These are phyloP conservation scores for Hypocryptadius cinnamomeus DNA, from an alignment of 2,113 vertebrate species.

Conservation along the genomic window DNA sequence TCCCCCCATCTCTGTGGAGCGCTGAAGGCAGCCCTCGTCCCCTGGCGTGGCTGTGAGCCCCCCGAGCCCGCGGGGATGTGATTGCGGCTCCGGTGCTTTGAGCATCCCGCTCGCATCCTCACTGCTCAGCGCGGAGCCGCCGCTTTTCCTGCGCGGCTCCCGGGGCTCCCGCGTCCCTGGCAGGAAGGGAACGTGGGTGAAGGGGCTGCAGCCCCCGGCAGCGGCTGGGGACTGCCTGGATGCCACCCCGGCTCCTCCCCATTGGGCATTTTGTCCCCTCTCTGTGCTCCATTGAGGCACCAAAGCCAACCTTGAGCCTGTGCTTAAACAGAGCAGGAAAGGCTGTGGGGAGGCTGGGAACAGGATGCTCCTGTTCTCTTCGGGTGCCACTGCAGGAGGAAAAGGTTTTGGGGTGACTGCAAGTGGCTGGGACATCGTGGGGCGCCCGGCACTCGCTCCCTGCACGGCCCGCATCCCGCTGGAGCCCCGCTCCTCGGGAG, in stretches of 20 bases:
- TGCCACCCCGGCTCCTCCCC: neutral
- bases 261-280: neutral
- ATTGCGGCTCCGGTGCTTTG: neutral
- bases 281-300: neutral
- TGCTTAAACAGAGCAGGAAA: accelerated
- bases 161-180: neutral
- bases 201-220: neutral
- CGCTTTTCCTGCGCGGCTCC: neutral
- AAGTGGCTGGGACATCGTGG: neutral
- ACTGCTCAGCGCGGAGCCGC: neutral
- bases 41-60: neutral
- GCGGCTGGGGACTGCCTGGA: neutral
- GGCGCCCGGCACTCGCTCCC: neutral
- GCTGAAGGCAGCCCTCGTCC: neutral
- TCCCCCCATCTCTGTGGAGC: neutral
- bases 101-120: neutral
- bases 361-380: neutral
- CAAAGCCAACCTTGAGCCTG: neutral
- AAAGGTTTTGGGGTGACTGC: neutral
- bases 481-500: neutral
- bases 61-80: neutral
- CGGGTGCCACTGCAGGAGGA: accelerated
- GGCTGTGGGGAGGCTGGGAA: neutral
- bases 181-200: neutral
- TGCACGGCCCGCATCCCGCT: neutral